Percentiles rank a stretch among this genome's conserved stretches.
Conservation (phyloP, 2,888 invertebrate genomes). For the Rhopalosiphum nymphaeae region DNA sequence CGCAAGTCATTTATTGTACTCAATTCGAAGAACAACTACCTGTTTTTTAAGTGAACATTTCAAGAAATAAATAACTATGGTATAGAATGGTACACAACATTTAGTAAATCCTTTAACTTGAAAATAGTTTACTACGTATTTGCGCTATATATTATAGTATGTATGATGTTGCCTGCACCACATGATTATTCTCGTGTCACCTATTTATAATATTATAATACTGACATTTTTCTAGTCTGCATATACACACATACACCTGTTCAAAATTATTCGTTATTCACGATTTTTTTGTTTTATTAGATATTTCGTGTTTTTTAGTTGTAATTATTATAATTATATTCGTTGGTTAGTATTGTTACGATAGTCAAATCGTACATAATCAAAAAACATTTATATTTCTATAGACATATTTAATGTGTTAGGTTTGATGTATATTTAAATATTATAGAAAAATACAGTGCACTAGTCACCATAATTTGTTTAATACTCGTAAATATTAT, state of each 20-base stretch:
- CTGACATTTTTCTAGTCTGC: no score
- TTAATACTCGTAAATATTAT: background rate
- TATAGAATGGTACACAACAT: background rate
- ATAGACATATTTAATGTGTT: background rate
- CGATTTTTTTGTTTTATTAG: no score
- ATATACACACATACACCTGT: no score
- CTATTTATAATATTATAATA: no score
- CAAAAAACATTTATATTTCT: background rate
- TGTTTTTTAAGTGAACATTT: background rate
- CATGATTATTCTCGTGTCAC: no score
- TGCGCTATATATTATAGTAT: no score
- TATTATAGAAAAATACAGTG: background rate
- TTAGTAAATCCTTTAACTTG: background rate
- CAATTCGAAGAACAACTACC: background rate
- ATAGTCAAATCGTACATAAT: background rate
- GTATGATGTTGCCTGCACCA: no score
- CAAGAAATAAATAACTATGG: background rate
- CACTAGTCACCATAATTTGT: background rate
- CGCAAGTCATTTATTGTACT: background rate
- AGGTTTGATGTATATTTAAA: no score
- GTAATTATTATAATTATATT: background rate
- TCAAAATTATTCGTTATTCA: no score
- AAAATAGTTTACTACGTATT: background rate
- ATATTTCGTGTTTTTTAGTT: no score
- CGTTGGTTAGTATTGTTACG: background rate